Conservation (phyloP, 2,113 vertebrate genomes). For the Sialia sialis region DNA sequence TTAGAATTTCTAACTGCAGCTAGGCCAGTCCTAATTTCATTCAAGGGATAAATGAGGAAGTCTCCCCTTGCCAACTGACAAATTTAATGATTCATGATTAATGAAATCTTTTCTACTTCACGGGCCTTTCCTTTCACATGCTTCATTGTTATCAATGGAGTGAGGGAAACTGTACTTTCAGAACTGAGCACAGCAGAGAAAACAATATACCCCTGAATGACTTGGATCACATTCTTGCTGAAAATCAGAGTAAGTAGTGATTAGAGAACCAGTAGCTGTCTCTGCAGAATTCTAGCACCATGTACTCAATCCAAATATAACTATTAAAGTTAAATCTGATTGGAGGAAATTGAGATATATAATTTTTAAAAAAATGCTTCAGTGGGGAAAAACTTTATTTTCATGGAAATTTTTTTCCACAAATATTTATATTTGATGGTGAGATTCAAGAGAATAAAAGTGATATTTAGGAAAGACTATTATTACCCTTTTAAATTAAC, state of each 20-base stretch:
- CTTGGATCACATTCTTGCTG: slow-evolving; percentile 19
- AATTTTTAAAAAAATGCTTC: not conserved
- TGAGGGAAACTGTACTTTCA: slow-evolving; percentile 55
- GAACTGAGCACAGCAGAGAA: slow-evolving; percentile 47
- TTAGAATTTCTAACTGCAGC: slow-evolving; percentile 70
- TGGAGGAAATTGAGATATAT: not conserved
- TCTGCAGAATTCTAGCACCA: not conserved
- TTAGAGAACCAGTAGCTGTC: not conserved
- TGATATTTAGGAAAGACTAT: not conserved
- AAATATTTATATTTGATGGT: not conserved
- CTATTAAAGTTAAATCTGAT: not conserved
- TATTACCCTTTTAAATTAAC: not conserved
- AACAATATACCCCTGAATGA: slow-evolving; percentile 37
- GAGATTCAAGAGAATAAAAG: not conserved
- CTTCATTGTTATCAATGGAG: slow-evolving; percentile 46
- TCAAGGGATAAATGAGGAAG: slow-evolving; percentile 79
- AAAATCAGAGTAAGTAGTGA: slow-evolving; percentile 4
- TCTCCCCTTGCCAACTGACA: slow-evolving; percentile 77
- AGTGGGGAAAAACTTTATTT: not conserved
- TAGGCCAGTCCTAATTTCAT: slow-evolving; percentile 78
- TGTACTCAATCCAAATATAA: not conserved
- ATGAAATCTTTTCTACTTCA: slow-evolving; percentile 71
- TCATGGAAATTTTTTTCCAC: not conserved
- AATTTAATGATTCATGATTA: slow-evolving; percentile 80
- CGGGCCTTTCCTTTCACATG: slow-evolving; percentile 60